Evolutionary conservation across 2,888 invertebrate species (phyloP).

Genomic region (Melanchra persicariae): DNA sequence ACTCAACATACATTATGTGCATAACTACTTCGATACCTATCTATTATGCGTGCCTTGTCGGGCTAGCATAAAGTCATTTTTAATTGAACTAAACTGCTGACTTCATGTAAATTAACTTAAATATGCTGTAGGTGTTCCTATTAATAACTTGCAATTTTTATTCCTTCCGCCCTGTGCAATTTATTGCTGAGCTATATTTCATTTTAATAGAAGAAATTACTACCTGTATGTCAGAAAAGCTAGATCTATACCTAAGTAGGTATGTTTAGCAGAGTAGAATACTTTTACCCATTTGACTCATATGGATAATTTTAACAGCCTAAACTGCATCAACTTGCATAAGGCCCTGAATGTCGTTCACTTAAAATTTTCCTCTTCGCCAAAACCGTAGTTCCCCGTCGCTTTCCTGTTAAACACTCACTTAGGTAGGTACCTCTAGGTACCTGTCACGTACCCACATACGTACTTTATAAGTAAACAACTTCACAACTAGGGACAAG

Average conservation of each 20-base stretch:
- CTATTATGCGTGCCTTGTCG: too few relatives aligned
- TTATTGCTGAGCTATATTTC: neutral
- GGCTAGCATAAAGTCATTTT: too few relatives aligned
- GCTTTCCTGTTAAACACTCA: constrained; percentile 32
- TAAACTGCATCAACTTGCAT: neutral
- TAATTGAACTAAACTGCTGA: too few relatives aligned
- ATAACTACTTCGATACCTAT: too few relatives aligned
- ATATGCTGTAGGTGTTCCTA: too few relatives aligned
- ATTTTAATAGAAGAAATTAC: too few relatives aligned
- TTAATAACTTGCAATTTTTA: too few relatives aligned
- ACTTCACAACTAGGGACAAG: constrained; percentile 49
- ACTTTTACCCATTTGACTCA: neutral
- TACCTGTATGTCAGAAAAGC: neutral
- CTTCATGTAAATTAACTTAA: too few relatives aligned
- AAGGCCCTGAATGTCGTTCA: neutral
- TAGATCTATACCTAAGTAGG: too few relatives aligned
- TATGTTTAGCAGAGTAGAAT: constrained; percentile 1
- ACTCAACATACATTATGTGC: too few relatives aligned
- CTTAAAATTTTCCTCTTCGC: constrained; percentile 25
- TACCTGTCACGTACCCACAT: constrained; percentile 5
- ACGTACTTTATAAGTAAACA: constrained; percentile 37
- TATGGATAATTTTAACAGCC: neutral
- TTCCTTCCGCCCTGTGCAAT: too few relatives aligned
- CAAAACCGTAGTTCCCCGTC: constrained; percentile 31
- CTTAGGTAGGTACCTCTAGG: constrained; percentile 6